Evolutionary conservation across 2,113 vertebrate species (phyloP), one percentile per base, ranked within the genome.

Genomic region (Hiodon alosoides): DNA sequence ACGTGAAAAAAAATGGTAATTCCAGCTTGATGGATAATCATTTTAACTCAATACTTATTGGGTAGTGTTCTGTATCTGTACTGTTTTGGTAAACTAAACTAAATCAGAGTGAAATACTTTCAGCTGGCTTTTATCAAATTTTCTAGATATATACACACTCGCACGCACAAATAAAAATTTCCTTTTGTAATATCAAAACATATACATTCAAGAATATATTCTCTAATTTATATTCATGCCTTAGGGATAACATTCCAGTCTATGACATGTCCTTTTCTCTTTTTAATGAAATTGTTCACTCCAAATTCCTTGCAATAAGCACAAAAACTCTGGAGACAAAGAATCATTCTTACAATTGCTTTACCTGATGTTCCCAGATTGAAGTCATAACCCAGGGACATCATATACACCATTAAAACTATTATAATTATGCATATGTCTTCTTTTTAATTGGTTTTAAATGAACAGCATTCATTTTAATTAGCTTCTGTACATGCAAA

Each of bases 401-500:
- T 75, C 72, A 67, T 59, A 79, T 76, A 74, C 76, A 78, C 75
- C 75, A 54, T 69, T 73, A 46, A 10, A 78, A 67, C 53, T 13
- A 51, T 73, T 55, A 69, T 83, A 69, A 80, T 79, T 79, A 78
- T 66, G 72, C 76, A 50, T 68, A 47, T 74, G 71, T 79, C 73
- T 67, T 72, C 67, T 76, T 79, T 79, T 78, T 78, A 81, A 82
- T 81, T 76, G 71, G 77, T 81, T 80, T 81, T 48, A 74, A 82
- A 82, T 80, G 72, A 81, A 79, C 59, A 69, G 9, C 67, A 77
- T 78, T 64, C 2, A 67, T 73, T 68, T 81, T 78, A 77, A 80
- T 78, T 75, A 75, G 8, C 79, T 78, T 13, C 67, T 47, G 46
- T 31, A 53, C 48, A 73, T 55, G 59, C 17, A 6, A 55, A 72